phyloP scores from a whole-genome alignment of 2,113 vertebrate species.

The Rhinolophus ferrumequinum region DNA sequence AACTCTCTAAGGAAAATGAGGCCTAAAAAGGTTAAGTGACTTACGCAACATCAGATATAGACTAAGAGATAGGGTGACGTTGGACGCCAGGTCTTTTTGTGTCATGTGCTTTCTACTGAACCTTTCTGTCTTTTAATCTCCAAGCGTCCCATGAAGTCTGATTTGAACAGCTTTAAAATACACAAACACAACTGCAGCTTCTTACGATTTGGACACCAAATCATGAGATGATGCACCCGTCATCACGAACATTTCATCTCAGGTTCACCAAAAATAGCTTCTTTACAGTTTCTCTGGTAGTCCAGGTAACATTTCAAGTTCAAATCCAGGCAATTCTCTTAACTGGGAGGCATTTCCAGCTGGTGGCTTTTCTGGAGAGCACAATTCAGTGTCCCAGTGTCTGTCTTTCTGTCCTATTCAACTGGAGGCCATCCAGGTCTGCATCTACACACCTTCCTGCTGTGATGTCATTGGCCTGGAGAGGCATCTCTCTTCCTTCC shows the following conservation, averaged over 20 bases:
- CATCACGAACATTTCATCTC: neutral
- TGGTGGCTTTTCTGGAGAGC: neutral
- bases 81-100: neutral
- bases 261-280: neutral
- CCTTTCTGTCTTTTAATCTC: neutral
- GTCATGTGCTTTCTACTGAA: neutral
- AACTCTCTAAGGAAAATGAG: neutral
- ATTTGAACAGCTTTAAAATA: neutral
- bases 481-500: neutral
- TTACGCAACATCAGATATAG: neutral
- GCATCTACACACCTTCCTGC: neutral
- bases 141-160: neutral
- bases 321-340: neutral
- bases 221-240: neutral
- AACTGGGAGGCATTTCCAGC: neutral
- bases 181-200: neutral
- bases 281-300: neutral
- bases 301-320: neutral
- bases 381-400: accelerated
- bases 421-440: neutral
- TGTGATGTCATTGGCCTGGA: accelerated
- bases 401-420: neutral
- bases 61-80: neutral
- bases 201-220: neutral
- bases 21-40: neutral